Percentiles rank a stretch among this genome's conserved stretches.
These are phyloP conservation scores for Acleris sparsana DNA, from an alignment of 2,888 invertebrate genomes.

Conservation along the genomic window DNA sequence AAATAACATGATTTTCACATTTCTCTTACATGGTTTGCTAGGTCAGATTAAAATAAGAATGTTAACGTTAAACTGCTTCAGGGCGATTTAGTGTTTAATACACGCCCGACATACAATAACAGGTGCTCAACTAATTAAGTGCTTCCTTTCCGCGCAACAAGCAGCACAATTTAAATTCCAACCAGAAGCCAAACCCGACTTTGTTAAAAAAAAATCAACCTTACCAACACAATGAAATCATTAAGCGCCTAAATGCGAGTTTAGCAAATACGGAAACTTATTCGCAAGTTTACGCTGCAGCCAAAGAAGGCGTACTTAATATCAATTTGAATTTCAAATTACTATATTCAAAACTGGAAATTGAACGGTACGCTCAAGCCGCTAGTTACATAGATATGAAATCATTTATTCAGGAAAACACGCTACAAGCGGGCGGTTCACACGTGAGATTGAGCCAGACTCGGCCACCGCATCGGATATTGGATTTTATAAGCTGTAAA, in stretches of 20 bases:
- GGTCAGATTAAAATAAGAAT: no score
- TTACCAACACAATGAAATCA: constrained; percentile 7
- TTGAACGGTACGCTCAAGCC: constrained; percentile 10
- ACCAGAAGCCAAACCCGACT: neutral
- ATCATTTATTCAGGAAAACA: constrained; percentile 27
- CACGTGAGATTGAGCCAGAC: constrained; percentile 26
- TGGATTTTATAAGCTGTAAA: constrained; percentile 34
- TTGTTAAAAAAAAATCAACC: constrained; percentile 1
- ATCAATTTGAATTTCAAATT: constrained; percentile 34
- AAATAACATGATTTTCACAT: no score
- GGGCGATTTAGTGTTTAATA: no score
- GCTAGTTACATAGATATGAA: constrained; percentile 32
- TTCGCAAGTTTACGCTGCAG: constrained; percentile 19
- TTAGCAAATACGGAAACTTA: constrained; percentile 28
- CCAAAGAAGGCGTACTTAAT: constrained; percentile 26
- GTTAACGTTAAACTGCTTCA: no score
- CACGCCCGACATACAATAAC: no score
- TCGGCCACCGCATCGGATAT: constrained; percentile 27
- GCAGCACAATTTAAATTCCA: neutral
- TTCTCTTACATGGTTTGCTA: no score
- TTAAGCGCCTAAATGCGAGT: constrained; percentile 24
- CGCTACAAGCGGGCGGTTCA: constrained; percentile 20
- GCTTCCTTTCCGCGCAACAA: neutral
- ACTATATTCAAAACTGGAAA: constrained; percentile 33
- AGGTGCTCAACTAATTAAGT: no score